Percentiles rank a stretch among this genome's conserved stretches.
Evolutionary conservation across 35 echinoderm and acorn worm species (phyloP).

Genomic region (Heliocidaris tuberculata): DNA sequence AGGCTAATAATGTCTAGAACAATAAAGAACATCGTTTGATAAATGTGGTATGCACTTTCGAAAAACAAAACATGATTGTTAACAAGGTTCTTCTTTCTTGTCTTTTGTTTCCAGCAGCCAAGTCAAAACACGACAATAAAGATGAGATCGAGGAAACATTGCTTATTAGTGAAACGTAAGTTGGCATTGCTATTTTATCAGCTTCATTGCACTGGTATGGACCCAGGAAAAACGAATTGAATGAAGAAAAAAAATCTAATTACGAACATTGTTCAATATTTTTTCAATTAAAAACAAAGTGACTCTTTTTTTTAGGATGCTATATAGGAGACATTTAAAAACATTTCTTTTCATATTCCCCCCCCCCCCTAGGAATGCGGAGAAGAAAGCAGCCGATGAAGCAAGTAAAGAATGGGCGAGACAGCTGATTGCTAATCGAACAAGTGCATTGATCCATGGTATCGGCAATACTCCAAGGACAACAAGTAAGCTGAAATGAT

Average conservation of each 20-base stretch:
- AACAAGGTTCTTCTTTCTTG: background rate
- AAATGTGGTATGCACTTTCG: too few species aligned
- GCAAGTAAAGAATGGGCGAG: background rate
- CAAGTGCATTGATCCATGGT: background rate
- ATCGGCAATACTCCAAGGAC: background rate
- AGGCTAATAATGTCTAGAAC: too few species aligned
- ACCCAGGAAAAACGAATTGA: too few species aligned
- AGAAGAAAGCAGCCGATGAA: background rate
- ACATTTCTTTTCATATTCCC: background rate
- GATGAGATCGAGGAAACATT: background rate
- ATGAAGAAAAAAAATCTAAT: too few species aligned
- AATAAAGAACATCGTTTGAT: too few species aligned
- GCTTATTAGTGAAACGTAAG: background rate
- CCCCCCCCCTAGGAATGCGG: background rate
- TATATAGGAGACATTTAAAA: too few species aligned
- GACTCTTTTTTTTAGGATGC: too few species aligned
- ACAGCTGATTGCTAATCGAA: conserved; percentile 11
- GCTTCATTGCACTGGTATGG: too few species aligned
- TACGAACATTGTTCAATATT: too few species aligned
- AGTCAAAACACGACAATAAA: background rate
- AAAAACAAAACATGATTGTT: too few species aligned
- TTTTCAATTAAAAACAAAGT: too few species aligned
- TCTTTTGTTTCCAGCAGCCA: background rate
- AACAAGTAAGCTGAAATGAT: background rate
- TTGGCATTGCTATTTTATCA: background rate